phyloP scores from a whole-genome alignment of 2,888 invertebrate genomes.

The Cosmia trapezina region DNA sequence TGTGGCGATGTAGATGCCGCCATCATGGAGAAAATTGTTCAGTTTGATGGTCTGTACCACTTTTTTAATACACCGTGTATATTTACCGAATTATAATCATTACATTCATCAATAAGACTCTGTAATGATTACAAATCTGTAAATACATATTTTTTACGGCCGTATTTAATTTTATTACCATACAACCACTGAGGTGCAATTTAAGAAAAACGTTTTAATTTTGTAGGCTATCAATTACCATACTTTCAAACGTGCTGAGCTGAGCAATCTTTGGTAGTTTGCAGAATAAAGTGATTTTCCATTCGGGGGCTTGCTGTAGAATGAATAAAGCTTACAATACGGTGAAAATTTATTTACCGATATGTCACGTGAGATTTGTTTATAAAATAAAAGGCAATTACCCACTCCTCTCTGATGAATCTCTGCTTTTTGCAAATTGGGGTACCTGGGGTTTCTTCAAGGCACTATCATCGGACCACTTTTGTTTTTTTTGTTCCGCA shows the following conservation, averaged over 20 bases:
- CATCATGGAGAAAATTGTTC: too few species aligned
- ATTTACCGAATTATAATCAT: too few species aligned
- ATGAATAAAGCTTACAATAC: neutral
- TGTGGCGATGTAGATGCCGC: too few species aligned
- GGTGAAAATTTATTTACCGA: neutral
- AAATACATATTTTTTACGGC: neutral
- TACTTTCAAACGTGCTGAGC: neutral
- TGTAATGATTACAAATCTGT: neutral
- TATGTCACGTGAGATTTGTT: neutral
- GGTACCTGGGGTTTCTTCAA: neutral
- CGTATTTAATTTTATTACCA: neutral
- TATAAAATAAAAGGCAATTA: too few species aligned
- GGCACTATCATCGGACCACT: neutral
- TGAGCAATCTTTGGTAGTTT: neutral
- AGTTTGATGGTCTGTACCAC: too few species aligned
- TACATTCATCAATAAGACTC: neutral
- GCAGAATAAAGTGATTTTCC: neutral
- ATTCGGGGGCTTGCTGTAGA: neutral
- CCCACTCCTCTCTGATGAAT: too few species aligned
- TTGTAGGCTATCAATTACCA: neutral
- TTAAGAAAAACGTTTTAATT: neutral
- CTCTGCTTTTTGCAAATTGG: too few species aligned
- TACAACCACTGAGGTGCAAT: neutral
- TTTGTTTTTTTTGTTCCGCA: slow-evolving; percentile 58
- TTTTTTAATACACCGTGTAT: too few species aligned